A percentile compares a stretch with the other conserved stretches of the same genome.
Evolutionary conservation across 2,113 vertebrate genomes (phyloP).

Genomic region (Telmatochromis sp.): DNA sequence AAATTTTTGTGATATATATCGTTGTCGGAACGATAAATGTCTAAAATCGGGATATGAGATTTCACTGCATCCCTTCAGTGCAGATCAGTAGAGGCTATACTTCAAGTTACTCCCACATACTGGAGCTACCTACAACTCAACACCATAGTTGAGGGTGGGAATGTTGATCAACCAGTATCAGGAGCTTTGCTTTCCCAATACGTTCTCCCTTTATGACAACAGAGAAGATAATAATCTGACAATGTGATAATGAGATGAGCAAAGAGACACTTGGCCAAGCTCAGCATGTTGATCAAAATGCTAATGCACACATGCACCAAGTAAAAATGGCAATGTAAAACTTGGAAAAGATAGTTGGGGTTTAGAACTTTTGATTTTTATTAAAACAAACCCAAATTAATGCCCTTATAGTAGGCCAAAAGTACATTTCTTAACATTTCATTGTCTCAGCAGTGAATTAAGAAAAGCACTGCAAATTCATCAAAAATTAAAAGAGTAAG

Average conservation of each 20-base stretch:
- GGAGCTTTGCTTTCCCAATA: neutral
- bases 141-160: neutral
- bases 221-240: neutral
- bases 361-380: neutral
- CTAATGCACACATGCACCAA: neutral
- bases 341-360: neutral
- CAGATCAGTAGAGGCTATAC: neutral
- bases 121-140: neutral
- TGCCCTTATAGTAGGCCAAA: rapidly evolving
- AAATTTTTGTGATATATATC: rapidly evolving
- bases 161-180: neutral
- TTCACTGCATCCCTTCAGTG: neutral
- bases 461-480: neutral
- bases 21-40: rapidly evolving
- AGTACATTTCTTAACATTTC: neutral
- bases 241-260: neutral
- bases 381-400: neutral
- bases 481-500: neutral
- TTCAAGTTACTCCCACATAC: rapidly evolving
- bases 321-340: neutral
- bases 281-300: neutral
- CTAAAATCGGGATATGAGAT: neutral
- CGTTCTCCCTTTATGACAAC: neutral
- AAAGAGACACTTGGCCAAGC: neutral
- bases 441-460: neutral